A percentile compares a stretch with the other conserved stretches of the same genome.
phyloP scores from a whole-genome alignment of 92 coral and sea anemone genomes.

The Hydrozoanthus gracilis region DNA sequence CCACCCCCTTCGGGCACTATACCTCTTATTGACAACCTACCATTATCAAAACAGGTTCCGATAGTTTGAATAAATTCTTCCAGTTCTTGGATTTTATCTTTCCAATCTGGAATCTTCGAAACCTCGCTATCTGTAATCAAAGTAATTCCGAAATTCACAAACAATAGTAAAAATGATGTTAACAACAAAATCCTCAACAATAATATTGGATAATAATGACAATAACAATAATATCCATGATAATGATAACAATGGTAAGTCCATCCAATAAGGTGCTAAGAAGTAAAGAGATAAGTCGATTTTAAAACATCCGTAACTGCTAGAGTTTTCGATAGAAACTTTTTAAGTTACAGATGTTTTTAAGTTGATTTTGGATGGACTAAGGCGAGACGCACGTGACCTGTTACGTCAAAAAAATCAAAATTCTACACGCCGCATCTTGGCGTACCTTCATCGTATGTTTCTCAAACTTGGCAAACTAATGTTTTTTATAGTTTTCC shows the following conservation, averaged over 20 bases:
- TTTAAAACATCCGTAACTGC: too few relatives aligned
- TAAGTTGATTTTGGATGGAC: too few relatives aligned
- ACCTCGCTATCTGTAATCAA: constrained; percentile 85
- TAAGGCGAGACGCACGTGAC: too few relatives aligned
- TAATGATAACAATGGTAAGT: background rate
- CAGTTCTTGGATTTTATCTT: constrained; percentile 81
- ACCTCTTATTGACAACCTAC: constrained; percentile 31
- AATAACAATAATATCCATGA: background rate
- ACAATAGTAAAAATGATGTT: background rate
- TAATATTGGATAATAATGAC: background rate
- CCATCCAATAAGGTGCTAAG: background rate
- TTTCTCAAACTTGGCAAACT: too few relatives aligned
- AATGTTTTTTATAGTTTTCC: too few relatives aligned
- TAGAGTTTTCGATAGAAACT: too few relatives aligned
- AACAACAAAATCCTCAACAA: background rate
- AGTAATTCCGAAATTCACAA: background rate
- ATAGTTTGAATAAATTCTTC: constrained; percentile 86
- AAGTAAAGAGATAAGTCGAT: too few relatives aligned
- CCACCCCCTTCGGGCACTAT: too few relatives aligned
- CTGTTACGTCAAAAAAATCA: too few relatives aligned
- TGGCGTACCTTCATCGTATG: too few relatives aligned
- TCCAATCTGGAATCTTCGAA: constrained; percentile 83
- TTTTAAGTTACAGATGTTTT: too few relatives aligned
- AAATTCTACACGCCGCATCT: too few relatives aligned
- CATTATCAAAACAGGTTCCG: constrained; percentile 92